Base-by-base conservation (phyloP, 2,113 vertebrate species). In the Colaptes auratus region DNA sequence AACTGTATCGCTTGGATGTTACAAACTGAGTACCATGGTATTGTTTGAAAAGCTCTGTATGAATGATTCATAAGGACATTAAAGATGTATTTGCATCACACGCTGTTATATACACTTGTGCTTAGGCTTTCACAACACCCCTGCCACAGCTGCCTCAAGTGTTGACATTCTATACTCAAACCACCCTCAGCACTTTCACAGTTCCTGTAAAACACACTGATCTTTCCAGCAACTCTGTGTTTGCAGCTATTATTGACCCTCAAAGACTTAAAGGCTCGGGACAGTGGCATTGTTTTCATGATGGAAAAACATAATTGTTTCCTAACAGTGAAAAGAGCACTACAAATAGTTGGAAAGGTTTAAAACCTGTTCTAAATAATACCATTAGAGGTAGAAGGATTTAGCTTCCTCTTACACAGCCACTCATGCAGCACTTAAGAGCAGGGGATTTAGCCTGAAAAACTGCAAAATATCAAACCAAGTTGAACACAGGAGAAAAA, bases 301-400 rank as follows among this genome's bases (percentile, higher is more conserved):
- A 36, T 6, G 90, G 72, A 61, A 81, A 86, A 46, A 50, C 59
- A 50, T 9, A 27, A 1, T 10, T 28, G 31, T 23, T 56, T 86
- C 59, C 66, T 88, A 72, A 35, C 71, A 16, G 42, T 35, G 52
- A 83, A 86, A 90, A 74, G 74, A 78, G 36, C 33, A 27, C 60
- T 67, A 44, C 46, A 35, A 74, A 59, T 11, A 89, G 65, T 11
- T 76, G 30, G 44, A 24, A 90, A 75, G 50, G 23, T 82, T 92
- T 94, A 46, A 94, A 94, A 91, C 23, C 63, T 81, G 53, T 88
- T 93, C 86, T 81, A 93, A 95, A 88, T 90, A 89, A 85, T 85
- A 59, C 71, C 61, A 70, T 79, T 89, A 60, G 69, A 88, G 15
- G 69, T 42, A 33, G 63, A 75, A 88, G 73, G 82, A 81, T 93